Base-by-base conservation (phyloP, 2,888 invertebrate genomes). In the Caenorhabditis sp. region DNA sequence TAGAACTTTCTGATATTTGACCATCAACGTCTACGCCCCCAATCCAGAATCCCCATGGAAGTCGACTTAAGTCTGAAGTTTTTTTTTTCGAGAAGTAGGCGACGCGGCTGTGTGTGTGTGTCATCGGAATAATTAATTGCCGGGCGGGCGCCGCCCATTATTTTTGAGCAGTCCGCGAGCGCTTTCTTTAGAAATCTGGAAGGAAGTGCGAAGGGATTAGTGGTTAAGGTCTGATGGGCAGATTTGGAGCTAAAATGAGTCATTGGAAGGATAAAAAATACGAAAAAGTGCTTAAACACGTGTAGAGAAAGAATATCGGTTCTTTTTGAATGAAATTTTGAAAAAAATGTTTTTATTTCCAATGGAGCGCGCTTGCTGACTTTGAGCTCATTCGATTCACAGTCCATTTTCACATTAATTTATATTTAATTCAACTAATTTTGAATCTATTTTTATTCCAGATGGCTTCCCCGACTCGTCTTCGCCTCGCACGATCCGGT, bases 401-500 rank as follows among this genome's bases (percentile, higher is more conserved):
- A n/a, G n/a, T n/a, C n/a, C n/a, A n/a, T n/a, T n/a, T n/a, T n/a
- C n/a, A n/a, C n/a, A n/a, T n/a, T n/a, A n/a, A n/a, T n/a, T n/a
- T n/a, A n/a, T n/a, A n/a, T n/a, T n/a, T n/a, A n/a, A n/a, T n/a
- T n/a, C n/a, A n/a, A n/a, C n/a, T n/a, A n/a, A 37, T 51, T 32
- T 65, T n/a, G 3, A 50, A 61, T 26, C 32, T 9, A 4, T 32
- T 32, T 32, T 32, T 32, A 9, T 62, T 69, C 26, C 70, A 68
- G 77, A 78, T 85, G 85, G 85, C 67, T 80, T 1, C 85, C 85
- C 20, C 82, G 82, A 1, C 72, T 85, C 2, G 83, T 85, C 11
- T 82, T 84, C 60, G 80, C 80, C 15, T 84, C 85, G 6, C 72
- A 80, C 55, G 76, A 79, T 51, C 82, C 80, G 44, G 69, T 62